Evolutionary conservation across 1,140 invertebrate species (phyloP).

Genomic region (Conus betulinus): DNA sequence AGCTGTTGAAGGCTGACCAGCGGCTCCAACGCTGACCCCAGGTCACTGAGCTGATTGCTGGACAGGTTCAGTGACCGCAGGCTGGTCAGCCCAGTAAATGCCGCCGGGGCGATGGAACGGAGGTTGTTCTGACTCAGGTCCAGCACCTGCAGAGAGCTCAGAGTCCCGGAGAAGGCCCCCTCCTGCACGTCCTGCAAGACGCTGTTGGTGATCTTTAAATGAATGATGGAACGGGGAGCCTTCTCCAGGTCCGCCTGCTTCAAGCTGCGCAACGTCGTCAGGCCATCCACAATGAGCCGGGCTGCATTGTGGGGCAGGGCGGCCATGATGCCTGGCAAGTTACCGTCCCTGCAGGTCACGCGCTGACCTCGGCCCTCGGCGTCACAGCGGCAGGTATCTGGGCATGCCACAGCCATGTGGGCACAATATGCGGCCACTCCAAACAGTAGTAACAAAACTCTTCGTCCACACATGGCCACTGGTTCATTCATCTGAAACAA

Average conservation of each 20-base stretch:
- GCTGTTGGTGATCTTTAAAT: constrained; percentile 40
- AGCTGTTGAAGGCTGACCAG: constrained; percentile 48
- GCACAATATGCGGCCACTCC: background rate
- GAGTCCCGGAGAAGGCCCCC: constrained; percentile 39
- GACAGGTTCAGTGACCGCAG: constrained; percentile 57
- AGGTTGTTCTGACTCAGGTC: constrained; percentile 59
- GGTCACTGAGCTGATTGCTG: constrained; percentile 46
- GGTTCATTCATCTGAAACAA: background rate
- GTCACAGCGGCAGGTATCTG: constrained; percentile 19
- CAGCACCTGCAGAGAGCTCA: constrained; percentile 45
- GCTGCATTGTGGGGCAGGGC: constrained; percentile 15
- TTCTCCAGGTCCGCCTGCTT: constrained; percentile 36
- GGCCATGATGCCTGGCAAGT: constrained; percentile 10
- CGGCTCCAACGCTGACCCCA: constrained; percentile 45
- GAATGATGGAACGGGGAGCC: constrained; percentile 6
- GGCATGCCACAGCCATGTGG: background rate
- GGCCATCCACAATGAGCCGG: background rate
- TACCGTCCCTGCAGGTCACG: constrained; percentile 21
- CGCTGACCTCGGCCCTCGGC: constrained; percentile 21
- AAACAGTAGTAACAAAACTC: background rate
- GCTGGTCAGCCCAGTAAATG: constrained; percentile 47
- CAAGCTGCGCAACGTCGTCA: constrained; percentile 21
- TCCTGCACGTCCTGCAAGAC: constrained; percentile 46
- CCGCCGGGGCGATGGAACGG: constrained; percentile 43
- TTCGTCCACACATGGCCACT: background rate